These are phyloP conservation scores for Dryas iulia DNA, from an alignment of 1,140 invertebrate species.

Conservation along the genomic window DNA sequence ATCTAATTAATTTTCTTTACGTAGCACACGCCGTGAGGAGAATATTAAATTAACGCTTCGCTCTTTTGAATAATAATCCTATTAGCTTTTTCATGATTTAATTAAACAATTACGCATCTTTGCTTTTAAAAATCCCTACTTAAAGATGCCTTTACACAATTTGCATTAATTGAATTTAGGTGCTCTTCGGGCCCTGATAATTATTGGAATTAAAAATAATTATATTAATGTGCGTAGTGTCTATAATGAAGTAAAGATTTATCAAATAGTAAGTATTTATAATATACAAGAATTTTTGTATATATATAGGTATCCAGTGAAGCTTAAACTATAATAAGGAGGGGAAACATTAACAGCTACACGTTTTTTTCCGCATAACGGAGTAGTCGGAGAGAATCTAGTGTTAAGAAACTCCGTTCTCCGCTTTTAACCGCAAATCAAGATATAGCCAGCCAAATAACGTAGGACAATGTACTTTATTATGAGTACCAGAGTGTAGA, in stretches of 20 bases:
- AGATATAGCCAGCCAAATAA: too few species aligned
- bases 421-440: too few species aligned
- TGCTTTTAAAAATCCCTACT: slow-evolving; percentile 5
- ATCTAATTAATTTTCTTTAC: slow-evolving; percentile 32
- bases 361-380: too few species aligned
- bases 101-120: slow-evolving; percentile 17
- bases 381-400: too few species aligned
- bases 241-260: not conserved
- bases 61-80: slow-evolving; percentile 26
- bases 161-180: not conserved
- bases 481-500: too few species aligned
- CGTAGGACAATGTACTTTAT: too few species aligned
- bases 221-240: not conserved
- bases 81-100: slow-evolving; percentile 20
- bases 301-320: too few species aligned
- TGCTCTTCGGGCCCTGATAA: not conserved
- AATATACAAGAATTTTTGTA: too few species aligned
- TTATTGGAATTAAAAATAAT: not conserved
- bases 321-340: too few species aligned
- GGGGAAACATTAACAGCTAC: too few species aligned
- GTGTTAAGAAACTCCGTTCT: too few species aligned
- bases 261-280: too few species aligned
- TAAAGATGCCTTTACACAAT: not conserved
- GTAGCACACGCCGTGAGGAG: slow-evolving; percentile 17
- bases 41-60: slow-evolving; percentile 30